Evolutionary conservation across 2,888 invertebrate species (phyloP).

Genomic region (Conomelus anceps): DNA sequence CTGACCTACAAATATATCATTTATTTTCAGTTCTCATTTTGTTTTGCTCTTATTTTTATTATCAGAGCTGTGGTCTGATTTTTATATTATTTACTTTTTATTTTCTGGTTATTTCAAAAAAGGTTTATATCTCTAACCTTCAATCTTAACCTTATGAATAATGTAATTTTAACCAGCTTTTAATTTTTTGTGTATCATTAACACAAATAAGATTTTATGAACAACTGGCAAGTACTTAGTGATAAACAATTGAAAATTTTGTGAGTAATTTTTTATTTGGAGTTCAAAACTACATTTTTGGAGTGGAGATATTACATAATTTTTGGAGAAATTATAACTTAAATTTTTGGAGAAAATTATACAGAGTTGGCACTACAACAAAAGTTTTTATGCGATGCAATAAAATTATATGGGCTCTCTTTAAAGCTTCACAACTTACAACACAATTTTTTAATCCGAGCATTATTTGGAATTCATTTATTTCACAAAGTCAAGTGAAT

Average conservation of each 20-base stretch:
- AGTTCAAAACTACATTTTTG: not conserved
- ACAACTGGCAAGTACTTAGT: slow-evolving; percentile 3
- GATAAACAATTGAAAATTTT: not conserved
- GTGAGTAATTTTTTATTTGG: not conserved
- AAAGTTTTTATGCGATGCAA: not conserved
- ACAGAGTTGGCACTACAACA: not conserved
- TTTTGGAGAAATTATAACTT: not conserved
- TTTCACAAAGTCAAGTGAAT: no score
- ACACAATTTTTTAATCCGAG: no score
- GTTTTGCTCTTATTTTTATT: not conserved
- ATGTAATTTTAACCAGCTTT: no score
- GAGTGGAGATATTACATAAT: not conserved
- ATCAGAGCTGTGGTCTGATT: not conserved
- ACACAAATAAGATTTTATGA: slow-evolving; percentile 9
- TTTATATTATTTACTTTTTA: not conserved
- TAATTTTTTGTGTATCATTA: not conserved
- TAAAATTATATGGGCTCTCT: not conserved
- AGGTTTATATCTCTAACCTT: not conserved
- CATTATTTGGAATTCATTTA: no score
- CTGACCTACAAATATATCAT: not conserved
- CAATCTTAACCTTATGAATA: no score
- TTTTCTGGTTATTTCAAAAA: not conserved
- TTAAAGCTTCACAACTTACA: no score
- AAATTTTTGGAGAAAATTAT: not conserved
- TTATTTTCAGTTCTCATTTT: not conserved